These are phyloP conservation scores for Sphinx pinastri DNA, from an alignment of 2,888 invertebrate species.

Conservation along the genomic window DNA sequence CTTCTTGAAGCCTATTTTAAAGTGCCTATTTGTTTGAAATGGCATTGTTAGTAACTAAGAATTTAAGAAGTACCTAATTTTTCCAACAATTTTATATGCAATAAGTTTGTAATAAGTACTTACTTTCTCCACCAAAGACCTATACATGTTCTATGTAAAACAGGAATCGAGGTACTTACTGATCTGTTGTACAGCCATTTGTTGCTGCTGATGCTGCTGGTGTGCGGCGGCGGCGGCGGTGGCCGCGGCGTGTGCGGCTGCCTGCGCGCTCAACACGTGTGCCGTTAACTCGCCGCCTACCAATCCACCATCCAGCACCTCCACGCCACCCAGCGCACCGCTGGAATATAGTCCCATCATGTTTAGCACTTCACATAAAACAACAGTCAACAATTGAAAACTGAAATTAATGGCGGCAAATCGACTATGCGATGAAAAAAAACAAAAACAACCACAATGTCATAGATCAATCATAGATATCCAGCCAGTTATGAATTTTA, in stretches of 20 bases:
- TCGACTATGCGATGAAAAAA: neutral
- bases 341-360: conserved; percentile 82
- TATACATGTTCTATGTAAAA: too few relatives aligned
- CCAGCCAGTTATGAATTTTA: neutral
- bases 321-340: conserved; percentile 83
- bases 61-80: too few relatives aligned
- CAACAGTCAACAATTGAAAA: neutral
- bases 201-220: conserved; percentile 68
- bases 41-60: too few relatives aligned
- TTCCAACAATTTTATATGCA: too few relatives aligned
- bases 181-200: conserved; percentile 74
- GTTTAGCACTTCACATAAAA: conserved; percentile 40
- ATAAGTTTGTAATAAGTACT: too few relatives aligned
- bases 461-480: neutral
- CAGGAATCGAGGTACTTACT: conserved; percentile 56
- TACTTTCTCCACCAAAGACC: too few relatives aligned
- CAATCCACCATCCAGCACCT: conserved; percentile 74
- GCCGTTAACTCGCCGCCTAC: conserved; percentile 75
- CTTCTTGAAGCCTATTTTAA: too few relatives aligned
- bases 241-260: conserved; percentile 78
- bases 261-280: conserved; percentile 76
- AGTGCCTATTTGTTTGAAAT: too few relatives aligned
- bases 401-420: conserved; percentile 1
- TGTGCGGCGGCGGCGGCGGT: conserved; percentile 71
- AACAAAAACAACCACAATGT: conserved; percentile 11